Evolutionary conservation across 2,888 invertebrate species (phyloP).

Genomic region (Euplexia lucipara): DNA sequence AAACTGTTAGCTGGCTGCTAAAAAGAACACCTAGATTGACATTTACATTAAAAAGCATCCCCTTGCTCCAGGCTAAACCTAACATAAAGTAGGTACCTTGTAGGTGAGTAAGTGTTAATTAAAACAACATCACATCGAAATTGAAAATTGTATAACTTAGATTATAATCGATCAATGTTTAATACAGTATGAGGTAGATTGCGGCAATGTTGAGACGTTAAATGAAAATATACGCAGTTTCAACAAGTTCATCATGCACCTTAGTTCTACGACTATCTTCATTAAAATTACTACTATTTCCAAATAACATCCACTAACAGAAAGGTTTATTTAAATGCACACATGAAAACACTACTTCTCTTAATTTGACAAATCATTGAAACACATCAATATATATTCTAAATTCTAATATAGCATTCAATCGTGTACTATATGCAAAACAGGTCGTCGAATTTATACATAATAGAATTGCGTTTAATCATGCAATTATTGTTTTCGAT

Average conservation of each 20-base stretch:
- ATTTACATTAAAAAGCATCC: not conserved
- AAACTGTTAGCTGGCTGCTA: not conserved
- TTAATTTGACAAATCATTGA: conserved; percentile 54
- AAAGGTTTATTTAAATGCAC: conserved; percentile 29
- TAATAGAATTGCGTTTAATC: conserved; percentile 57
- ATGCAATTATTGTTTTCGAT: conserved; percentile 62
- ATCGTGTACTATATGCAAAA: conserved; percentile 56
- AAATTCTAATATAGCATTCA: conserved; percentile 54
- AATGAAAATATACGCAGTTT: conserved; percentile 42
- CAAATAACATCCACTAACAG: conserved; percentile 7
- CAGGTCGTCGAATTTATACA: conserved; percentile 50
- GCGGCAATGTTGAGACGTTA: conserved; percentile 45
- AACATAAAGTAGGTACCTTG: not conserved
- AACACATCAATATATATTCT: conserved; percentile 51
- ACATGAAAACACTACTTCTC: conserved; percentile 39
- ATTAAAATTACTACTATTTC: conserved; percentile 3
- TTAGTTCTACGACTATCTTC: not conserved
- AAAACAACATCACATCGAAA: conserved; percentile 27
- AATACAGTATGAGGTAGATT: conserved; percentile 39
- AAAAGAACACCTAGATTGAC: not conserved
- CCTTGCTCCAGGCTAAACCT: conserved; percentile 5
- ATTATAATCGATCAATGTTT: conserved; percentile 22
- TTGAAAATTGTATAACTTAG: conserved; percentile 24
- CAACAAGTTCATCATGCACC: conserved; percentile 10
- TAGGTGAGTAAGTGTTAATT: conserved; percentile 24